A percentile compares a stretch with the other conserved stretches of the same genome.
These are phyloP conservation scores for Eufriesea mexicana DNA, from an alignment of 1,140 invertebrate species.

Conservation along the genomic window DNA sequence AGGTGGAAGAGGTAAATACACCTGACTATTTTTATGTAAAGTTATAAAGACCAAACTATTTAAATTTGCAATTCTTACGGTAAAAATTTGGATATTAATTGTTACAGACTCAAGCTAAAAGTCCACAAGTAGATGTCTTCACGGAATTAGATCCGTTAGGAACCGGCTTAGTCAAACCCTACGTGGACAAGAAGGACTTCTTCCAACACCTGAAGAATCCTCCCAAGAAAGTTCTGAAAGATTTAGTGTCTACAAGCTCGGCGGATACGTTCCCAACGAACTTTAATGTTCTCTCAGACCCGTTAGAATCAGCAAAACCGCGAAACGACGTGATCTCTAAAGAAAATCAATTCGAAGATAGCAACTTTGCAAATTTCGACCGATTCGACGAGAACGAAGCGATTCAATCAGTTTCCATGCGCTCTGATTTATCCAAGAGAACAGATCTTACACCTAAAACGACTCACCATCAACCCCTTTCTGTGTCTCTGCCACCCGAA, in stretches of 20 bases:
- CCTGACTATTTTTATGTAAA: too few relatives aligned
- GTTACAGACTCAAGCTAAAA: slow-evolving; percentile 63
- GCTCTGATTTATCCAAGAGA: slow-evolving; percentile 39
- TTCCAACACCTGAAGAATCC: slow-evolving; percentile 97
- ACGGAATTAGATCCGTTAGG: slow-evolving; percentile 95
- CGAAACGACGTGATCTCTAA: slow-evolving; percentile 57
- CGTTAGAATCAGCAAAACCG: slow-evolving; percentile 67
- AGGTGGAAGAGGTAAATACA: slow-evolving; percentile 71
- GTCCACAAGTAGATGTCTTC: slow-evolving; percentile 89
- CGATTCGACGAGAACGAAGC: slow-evolving; percentile 76
- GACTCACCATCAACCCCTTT: slow-evolving; percentile 84
- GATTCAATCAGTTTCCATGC: slow-evolving; percentile 8
- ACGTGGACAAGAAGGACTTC: slow-evolving; percentile 97
- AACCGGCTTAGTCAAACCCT: slow-evolving; percentile 93
- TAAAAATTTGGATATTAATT: background rate
- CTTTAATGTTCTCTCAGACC: slow-evolving; percentile 71
- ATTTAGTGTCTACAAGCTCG: slow-evolving; percentile 84
- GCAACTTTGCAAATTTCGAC: slow-evolving; percentile 79
- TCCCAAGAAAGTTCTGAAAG: slow-evolving; percentile 94
- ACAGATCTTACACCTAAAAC: slow-evolving; percentile 62
- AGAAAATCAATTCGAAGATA: slow-evolving; percentile 72
- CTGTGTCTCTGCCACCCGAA: slow-evolving; percentile 87
- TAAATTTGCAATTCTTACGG: too few relatives aligned
- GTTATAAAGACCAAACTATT: too few relatives aligned
- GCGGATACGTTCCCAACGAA: slow-evolving; percentile 77